Evolutionary conservation across 1,140 invertebrate genomes (phyloP), one percentile per base, ranked within the genome.

Genomic region (Goniozus legneri): DNA sequence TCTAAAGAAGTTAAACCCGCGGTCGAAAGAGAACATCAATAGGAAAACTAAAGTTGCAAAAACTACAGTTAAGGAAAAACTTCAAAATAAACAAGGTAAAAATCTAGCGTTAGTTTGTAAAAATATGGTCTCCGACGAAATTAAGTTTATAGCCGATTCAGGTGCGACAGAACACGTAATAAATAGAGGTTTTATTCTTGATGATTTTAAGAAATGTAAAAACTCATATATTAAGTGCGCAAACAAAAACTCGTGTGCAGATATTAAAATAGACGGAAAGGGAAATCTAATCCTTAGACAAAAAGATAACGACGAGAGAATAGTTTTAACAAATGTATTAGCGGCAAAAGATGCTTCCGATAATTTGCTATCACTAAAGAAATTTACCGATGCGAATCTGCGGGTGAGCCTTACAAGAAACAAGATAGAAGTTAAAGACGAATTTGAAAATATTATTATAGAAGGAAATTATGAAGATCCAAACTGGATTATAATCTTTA

Each of bases 141-240:
- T n/a, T n/a, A 38, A n/a, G 10, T 58, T 58, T 32, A 13, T 58
- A 15, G 54, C 47, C 7, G 56, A 58, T 33, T 54, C 56, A 7
- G 56, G 56, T 13, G 50, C 54, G 0, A 50, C 54, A 2, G 50
- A 57, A 19, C 52, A 54, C 13, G 47, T 58, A 14, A 19, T 47
- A 7, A 54, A 54, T 44, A 52, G 49, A 39, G 37, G 44, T 16
- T 42, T 48, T 10, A 37, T 57, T 24, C 42, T 52, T 8, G 31
- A 14, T 6, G 27, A 54, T 33, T 58, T 51, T 40, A n/a, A 41
- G 20, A 51, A 39, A 58, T 38, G 18, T 32, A 15, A 4, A 10
- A 31, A 7, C 1, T 24, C 21, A n/a, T 18, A 33, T 4, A 33
- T 33, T 33, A 33, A 10, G 14, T 8, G n/a, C 3, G 32, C 8